Evolutionary conservation across 2,797 vertebrate genomes (phyloP).

Genomic region (Bradypodion ventrale): DNA sequence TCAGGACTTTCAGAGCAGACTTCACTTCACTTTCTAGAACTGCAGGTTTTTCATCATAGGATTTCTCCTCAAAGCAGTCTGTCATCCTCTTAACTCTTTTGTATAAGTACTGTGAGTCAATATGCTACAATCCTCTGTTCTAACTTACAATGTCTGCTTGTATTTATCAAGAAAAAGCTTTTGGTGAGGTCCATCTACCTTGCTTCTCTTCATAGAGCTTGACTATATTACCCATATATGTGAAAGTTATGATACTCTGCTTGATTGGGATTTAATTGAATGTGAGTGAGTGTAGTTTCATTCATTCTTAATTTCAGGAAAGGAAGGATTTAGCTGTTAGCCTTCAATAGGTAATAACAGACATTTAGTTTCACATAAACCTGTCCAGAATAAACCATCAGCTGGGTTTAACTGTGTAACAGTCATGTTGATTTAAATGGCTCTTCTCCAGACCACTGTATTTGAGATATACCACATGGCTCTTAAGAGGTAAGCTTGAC

Average conservation of each 20-base stretch:
- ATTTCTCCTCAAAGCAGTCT: too few species aligned
- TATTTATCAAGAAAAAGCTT: background rate
- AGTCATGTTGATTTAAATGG: background rate
- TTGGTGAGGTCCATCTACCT: background rate
- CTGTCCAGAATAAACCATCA: background rate
- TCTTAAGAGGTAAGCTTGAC: conserved; percentile 21
- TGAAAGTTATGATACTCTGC: background rate
- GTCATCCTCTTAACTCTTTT: too few species aligned
- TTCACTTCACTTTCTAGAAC: too few species aligned
- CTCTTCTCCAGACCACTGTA: background rate
- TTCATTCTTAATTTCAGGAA: background rate
- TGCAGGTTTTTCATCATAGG: too few species aligned
- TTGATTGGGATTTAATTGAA: background rate
- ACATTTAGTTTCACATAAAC: conserved; percentile 9
- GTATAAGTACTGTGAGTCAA: background rate
- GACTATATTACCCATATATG: background rate
- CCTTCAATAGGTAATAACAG: background rate
- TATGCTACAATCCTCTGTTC: background rate
- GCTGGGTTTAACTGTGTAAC: background rate
- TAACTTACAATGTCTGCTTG: background rate
- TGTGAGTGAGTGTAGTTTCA: background rate
- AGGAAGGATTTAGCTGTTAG: background rate
- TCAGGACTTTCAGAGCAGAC: too few species aligned
- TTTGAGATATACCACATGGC: background rate
- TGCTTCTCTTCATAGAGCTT: background rate